A percentile compares a stretch with the other conserved stretches of the same genome.
Evolutionary conservation across 2,888 invertebrate genomes (phyloP).

Genomic region (Lasioglossum villosulum): DNA sequence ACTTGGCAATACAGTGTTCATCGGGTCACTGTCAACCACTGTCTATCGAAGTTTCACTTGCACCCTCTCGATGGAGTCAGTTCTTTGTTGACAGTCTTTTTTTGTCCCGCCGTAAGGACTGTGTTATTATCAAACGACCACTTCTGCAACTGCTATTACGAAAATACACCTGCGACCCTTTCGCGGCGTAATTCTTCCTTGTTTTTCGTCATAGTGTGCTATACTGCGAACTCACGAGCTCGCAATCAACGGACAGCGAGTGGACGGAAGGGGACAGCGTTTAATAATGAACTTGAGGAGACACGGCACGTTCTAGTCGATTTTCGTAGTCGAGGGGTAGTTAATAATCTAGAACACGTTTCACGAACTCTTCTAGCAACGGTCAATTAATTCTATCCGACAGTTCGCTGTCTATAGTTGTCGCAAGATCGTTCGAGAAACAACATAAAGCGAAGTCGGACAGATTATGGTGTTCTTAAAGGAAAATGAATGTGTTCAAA

Average conservation of each 20-base stretch:
- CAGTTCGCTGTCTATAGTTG: neutral
- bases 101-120: neutral
- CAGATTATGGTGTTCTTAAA: neutral
- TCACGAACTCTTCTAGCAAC: neutral
- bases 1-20: neutral
- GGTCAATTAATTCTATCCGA: neutral
- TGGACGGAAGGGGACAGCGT: neutral
- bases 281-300: neutral
- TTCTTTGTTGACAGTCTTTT: neutral
- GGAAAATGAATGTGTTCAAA: neutral
- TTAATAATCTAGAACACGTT: neutral
- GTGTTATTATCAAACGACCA: conserved; percentile 1
- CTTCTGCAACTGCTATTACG: neutral
- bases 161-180: neutral
- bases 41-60: neutral
- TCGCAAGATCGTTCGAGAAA: neutral
- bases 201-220: too few species aligned
- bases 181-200: neutral
- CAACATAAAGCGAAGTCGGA: neutral
- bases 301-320: neutral
- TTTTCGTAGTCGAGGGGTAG: neutral
- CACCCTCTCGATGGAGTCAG: neutral
- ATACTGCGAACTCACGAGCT: neutral
- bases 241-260: neutral
- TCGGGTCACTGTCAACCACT: neutral